Base-by-base conservation (phyloP, 2,113 vertebrate species). In the Etheostoma spectabile region DNA sequence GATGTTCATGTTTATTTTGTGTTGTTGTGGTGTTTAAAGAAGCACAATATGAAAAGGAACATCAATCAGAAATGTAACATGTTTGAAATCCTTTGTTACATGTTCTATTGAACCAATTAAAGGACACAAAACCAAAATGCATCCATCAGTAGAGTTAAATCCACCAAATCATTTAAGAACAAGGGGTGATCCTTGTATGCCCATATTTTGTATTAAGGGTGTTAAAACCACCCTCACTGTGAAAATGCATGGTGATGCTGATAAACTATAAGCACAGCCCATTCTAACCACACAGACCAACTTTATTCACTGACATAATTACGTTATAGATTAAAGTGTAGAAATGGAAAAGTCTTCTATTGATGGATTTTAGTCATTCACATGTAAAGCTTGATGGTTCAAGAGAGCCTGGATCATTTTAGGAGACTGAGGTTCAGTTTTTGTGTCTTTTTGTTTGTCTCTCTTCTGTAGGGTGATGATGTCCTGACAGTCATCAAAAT, bases 401-500 rank as follows among this genome's bases (percentile, higher is more conserved):
- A 56, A 59, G 21, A 48, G 22, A 62, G 1, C 27, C 14, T 42
- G 3, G 16, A 30, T 63, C 49, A 66, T 46, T 68, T 53, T 27
- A 42, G 24, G 7, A 4, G 13, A 30, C 35, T 51, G 33, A 63
- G 38, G 55, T 42, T 63, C 3, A 70, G 13, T 49, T 79, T 65
- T 15, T 86, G 27, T 80, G 14, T 84, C 24, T 71, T 77, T 67
- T 73, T 77, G 3, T 82, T 11, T 77, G 10, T 78, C 30, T 87
- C 45, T 78, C 27, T 84, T 48, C 51, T 90, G 86, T 93, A 99
- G 98, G 98, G 98, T 1, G 98, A 99, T 86, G 98, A 98, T 0
- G 97, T 99, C 84, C 93, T 99, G 86, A 99, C 98, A 0, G 98
- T 99, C 93, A 98, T 99, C 95, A 99, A 99, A 94, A 97, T 99